Base-by-base conservation (phyloP, 2,113 vertebrate genomes). In the Psittacara wagleri region DNA sequence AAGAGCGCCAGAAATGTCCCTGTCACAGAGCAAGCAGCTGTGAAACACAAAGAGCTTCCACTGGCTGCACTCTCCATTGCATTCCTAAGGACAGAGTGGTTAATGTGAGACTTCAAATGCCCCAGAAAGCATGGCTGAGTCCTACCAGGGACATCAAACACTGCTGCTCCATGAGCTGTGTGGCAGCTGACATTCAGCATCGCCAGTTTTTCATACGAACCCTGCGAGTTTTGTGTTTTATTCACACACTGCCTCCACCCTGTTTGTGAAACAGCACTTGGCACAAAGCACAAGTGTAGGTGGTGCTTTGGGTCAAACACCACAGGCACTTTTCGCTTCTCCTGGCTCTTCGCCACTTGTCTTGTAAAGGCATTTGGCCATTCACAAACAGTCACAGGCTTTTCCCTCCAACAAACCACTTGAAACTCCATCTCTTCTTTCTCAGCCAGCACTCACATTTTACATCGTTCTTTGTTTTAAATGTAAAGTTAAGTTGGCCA, bases 281-380 rank as follows among this genome's bases (percentile, higher is more conserved):
- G 70, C 78, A 76, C 33, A 17, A 29, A 44, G 31, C 0, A 0
- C 1, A 23, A n/a, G 1, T 4, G 9, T 44, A 52, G 37, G 49
- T 25, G 44, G 54, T 73, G 11, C 49, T 73, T 54, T 59, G 49
- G 49, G 59, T 83, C 57, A 64, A 86, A 44, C 35, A 48, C 46
- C 6, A 0, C 41, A 27, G 59, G 43, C 76, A 43, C 29, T 51
- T 77, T 61, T 88, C 55, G 25, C 81, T 90, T 88, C 76, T 83
- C 31, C 69, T 88, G 93, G 68, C 54, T 81, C 44, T 83, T 68
- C 64, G 41, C 72, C 64, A 27, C 83, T 35, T 63, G 49, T 41
- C 75, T 51, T 88, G 51, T 68, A 9, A 91, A 74, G 68, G 17
- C 59, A 63, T 75, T 73, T 78, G 61, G 37, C 61, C 39, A 22